phyloP scores from a whole-genome alignment of 2,797 vertebrate genomes.

The Thamnophis elegans region DNA sequence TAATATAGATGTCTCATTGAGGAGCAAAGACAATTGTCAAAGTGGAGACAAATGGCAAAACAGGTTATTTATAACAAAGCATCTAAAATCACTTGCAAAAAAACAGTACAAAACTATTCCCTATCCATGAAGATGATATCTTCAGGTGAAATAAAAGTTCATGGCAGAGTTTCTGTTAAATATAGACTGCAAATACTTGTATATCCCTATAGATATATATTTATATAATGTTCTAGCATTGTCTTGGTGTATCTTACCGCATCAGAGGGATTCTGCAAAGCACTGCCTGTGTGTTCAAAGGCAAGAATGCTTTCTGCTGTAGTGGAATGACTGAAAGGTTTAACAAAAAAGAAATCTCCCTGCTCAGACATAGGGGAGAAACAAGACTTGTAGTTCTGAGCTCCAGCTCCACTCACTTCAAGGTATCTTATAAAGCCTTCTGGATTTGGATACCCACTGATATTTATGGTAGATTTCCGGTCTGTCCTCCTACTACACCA shows the following conservation, averaged over 20 bases:
- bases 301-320: conserved; percentile 67
- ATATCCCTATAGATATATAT: not conserved
- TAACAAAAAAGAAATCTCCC: conserved; percentile 88
- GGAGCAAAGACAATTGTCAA: not conserved
- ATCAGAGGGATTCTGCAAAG: conserved; percentile 59
- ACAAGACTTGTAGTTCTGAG: conserved; percentile 67
- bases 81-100: not conserved
- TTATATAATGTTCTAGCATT: not conserved
- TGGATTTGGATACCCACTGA: conserved; percentile 72
- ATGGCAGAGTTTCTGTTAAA: not conserved
- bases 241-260: conserved; percentile 60
- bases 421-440: conserved; percentile 79
- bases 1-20: not conserved
- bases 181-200: not conserved
- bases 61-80: not conserved
- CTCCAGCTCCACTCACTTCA: conserved; percentile 72
- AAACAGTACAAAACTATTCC: not conserved
- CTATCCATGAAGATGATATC: not conserved
- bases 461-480: conserved; percentile 70
- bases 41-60: not conserved
- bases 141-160: not conserved
- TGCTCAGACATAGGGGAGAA: conserved; percentile 65
- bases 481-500: conserved; percentile 69
- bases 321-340: conserved; percentile 75
- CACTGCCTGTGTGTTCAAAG: conserved; percentile 64